Conservation (phyloP, 1,140 invertebrate genomes). For the Drosophila nasuta region DNA sequence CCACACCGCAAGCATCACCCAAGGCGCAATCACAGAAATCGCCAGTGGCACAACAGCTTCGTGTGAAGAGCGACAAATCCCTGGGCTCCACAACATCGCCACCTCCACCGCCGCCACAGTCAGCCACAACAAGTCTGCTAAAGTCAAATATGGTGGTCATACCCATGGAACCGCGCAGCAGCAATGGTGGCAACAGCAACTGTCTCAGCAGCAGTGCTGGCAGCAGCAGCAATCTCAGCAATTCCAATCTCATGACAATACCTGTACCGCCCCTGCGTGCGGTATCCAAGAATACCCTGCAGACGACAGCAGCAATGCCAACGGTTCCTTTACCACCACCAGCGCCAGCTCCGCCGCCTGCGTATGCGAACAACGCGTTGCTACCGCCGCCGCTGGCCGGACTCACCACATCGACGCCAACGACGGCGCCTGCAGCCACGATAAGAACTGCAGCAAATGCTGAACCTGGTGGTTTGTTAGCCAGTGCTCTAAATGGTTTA, state of each 20-base stretch:
- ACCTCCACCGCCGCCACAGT: slow-evolving; percentile 1
- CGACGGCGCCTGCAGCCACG: slow-evolving; percentile 2
- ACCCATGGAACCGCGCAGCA: slow-evolving; percentile 55
- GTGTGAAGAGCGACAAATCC: slow-evolving; percentile 46
- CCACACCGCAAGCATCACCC: slow-evolving; percentile 8
- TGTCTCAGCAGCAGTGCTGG: slow-evolving; percentile 23
- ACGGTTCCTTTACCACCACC: neutral
- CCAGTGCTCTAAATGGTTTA: slow-evolving; percentile 59
- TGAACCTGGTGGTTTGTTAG: slow-evolving; percentile 42
- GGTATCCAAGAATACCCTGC: slow-evolving; percentile 68
- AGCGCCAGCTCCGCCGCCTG: neutral
- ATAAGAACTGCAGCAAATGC: neutral
- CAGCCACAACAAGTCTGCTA: slow-evolving; percentile 57
- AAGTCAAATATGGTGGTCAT: slow-evolving; percentile 80
- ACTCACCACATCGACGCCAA: slow-evolving; percentile 41
- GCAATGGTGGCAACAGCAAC: slow-evolving; percentile 18
- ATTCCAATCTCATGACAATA: slow-evolving; percentile 59
- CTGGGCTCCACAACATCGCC: slow-evolving; percentile 19
- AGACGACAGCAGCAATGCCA: slow-evolving; percentile 19
- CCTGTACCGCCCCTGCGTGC: slow-evolving; percentile 76
- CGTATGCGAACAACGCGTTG: slow-evolving; percentile 1
- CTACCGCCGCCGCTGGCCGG: slow-evolving; percentile 71
- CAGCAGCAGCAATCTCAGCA: slow-evolving; percentile 30
- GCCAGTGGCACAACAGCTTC: slow-evolving; percentile 29
- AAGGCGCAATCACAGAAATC: slow-evolving; percentile 22